A percentile compares a stretch with the other conserved stretches of the same genome.
Evolutionary conservation across 2,888 invertebrate species (phyloP).

Genomic region (Scaptomyza polygonia): DNA sequence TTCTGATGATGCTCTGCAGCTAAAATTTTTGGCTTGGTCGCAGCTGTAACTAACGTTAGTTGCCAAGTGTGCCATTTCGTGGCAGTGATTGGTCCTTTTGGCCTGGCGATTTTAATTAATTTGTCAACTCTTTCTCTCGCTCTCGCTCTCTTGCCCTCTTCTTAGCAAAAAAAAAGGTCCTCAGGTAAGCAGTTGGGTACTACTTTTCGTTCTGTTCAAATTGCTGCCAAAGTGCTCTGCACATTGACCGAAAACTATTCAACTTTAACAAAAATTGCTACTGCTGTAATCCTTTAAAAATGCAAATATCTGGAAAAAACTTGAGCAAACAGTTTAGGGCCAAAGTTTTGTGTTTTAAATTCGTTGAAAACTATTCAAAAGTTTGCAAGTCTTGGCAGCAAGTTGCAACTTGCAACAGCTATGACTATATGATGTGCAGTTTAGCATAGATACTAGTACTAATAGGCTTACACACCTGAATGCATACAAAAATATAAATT

Average conservation of each 20-base stretch:
- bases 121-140: constrained; percentile 37
- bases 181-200: constrained; percentile 28
- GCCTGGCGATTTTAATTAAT: constrained; percentile 61
- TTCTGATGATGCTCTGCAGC: constrained; percentile 2
- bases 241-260: constrained; percentile 4
- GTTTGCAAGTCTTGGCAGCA: constrained; percentile 16
- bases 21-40: constrained; percentile 39
- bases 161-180: background rate
- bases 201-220: constrained; percentile 2
- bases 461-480: constrained; percentile 1
- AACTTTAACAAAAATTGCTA: constrained; percentile 11
- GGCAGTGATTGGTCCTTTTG: constrained; percentile 43
- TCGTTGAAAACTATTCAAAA: constrained; percentile 18
- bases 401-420: background rate
- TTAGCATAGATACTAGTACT: constrained; percentile 1
- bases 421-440: constrained; percentile 2
- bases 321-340: constrained; percentile 15
- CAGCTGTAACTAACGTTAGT: constrained; percentile 62
- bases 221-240: background rate
- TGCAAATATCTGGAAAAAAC: constrained; percentile 18
- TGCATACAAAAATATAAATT: background rate
- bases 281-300: constrained; percentile 8
- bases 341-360: constrained; percentile 38
- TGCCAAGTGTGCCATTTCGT: constrained; percentile 45
- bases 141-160: background rate